phyloP scores from a whole-genome alignment of 2,888 invertebrate genomes.

The Microchrysa polita region DNA sequence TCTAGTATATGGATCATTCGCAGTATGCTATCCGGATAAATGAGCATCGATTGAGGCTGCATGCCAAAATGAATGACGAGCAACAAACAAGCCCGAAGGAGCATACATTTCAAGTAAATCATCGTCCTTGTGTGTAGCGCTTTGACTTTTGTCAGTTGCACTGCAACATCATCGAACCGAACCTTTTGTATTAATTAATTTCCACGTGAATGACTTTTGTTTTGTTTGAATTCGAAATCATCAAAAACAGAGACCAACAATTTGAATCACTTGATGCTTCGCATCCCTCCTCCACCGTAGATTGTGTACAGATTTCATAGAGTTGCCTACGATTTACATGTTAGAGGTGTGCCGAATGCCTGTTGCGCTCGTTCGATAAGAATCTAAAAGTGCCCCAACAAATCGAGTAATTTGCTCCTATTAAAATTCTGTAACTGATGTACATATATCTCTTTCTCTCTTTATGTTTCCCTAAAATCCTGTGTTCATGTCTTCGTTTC shows the following conservation, averaged over 20 bases:
- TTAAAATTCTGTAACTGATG: neutral
- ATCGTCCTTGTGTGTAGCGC: neutral
- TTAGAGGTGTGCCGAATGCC: constrained; percentile 23
- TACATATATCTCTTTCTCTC: neutral
- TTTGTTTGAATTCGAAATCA: constrained; percentile 50
- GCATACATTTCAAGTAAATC: constrained; percentile 2
- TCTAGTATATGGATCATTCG: neutral
- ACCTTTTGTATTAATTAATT: constrained; percentile 51
- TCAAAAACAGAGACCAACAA: constrained; percentile 50
- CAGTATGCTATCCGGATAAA: neutral
- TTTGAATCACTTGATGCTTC: neutral
- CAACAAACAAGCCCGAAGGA: neutral
- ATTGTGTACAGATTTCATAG: neutral
- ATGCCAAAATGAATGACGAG: neutral
- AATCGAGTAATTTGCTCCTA: constrained; percentile 15
- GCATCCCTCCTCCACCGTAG: neutral
- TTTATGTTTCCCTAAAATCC: constrained; percentile 15
- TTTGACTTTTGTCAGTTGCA: neutral
- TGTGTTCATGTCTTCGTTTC: constrained; percentile 5
- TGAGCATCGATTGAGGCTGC: neutral
- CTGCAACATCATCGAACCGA: constrained; percentile 9
- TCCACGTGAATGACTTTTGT: constrained; percentile 51
- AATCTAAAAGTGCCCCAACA: constrained; percentile 14
- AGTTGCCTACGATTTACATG: no score
- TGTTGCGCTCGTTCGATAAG: constrained; percentile 24